These are phyloP conservation scores for Spatula clypeata DNA, from an alignment of 2,797 vertebrate species.

Conservation along the genomic window DNA sequence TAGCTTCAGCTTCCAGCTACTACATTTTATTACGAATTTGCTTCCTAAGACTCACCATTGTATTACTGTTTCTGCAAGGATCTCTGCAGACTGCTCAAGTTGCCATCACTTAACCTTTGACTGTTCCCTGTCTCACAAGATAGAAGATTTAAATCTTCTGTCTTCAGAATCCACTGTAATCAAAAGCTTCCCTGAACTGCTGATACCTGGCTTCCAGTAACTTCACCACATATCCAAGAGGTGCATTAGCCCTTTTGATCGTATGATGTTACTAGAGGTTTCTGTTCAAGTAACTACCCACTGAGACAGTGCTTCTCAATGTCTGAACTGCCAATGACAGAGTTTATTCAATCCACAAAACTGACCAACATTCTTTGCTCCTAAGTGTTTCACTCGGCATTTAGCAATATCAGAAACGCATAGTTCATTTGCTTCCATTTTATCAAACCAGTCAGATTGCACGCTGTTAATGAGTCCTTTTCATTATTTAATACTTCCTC, in stretches of 20 bases:
- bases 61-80: neutral
- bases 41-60: neutral
- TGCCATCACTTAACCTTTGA: neutral
- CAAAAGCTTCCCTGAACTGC: neutral
- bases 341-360: neutral
- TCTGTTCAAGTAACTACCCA: rapidly evolving
- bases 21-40: neutral
- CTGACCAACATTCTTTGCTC: neutral
- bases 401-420: neutral
- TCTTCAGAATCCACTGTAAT: neutral
- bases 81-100: neutral
- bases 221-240: neutral
- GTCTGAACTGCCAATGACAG: rapidly evolving
- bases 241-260: neutral
- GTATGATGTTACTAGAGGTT: neutral
- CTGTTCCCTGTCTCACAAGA: neutral
- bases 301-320: neutral
- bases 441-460: neutral
- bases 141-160: neutral
- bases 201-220: neutral
- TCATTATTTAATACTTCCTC: neutral
- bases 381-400: neutral
- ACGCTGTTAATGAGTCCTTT: neutral
- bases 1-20: neutral
- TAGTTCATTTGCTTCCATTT: neutral